Conservation (phyloP, 2,888 invertebrate genomes). For the Adelognathus sp. region DNA sequence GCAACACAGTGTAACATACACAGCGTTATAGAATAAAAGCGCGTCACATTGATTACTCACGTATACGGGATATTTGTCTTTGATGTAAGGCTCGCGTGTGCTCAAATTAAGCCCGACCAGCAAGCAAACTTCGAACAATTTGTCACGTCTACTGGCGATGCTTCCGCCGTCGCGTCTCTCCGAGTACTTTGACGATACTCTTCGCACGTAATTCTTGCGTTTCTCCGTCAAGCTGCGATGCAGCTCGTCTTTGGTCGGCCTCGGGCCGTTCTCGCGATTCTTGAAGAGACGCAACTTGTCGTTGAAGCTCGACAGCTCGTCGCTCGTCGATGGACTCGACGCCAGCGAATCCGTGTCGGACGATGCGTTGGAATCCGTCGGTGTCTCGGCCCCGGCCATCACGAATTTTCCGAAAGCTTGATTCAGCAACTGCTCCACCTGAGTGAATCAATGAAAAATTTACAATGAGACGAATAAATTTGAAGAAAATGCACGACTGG, state of each 20-base stretch:
- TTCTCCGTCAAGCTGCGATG: constrained; percentile 85
- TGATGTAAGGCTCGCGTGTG: constrained; percentile 87
- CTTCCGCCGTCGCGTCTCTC: constrained; percentile 75
- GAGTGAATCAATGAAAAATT: constrained; percentile 18
- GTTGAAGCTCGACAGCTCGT: constrained; percentile 66
- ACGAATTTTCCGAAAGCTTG: constrained; percentile 71
- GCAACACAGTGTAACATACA: too few species aligned
- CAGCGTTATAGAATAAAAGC: too few species aligned
- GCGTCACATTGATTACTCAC: too few species aligned
- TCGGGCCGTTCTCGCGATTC: constrained; percentile 59
- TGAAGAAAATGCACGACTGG: background rate
- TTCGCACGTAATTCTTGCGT: constrained; percentile 86
- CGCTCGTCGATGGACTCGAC: constrained; percentile 78
- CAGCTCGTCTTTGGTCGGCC: constrained; percentile 79
- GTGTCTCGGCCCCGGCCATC: constrained; percentile 61
- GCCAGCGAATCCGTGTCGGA: constrained; percentile 81
- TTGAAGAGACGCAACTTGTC: constrained; percentile 63
- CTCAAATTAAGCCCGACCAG: constrained; percentile 87
- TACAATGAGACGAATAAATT: too few species aligned
- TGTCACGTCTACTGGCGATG: constrained; percentile 73
- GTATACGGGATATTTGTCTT: constrained; percentile 86
- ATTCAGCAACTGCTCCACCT: constrained; percentile 74
- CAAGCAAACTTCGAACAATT: constrained; percentile 87
- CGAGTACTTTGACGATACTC: constrained; percentile 84
- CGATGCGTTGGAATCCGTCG: constrained; percentile 69